Conservation (phyloP, 2,888 invertebrate genomes). For the Hyalella azteca region DNA sequence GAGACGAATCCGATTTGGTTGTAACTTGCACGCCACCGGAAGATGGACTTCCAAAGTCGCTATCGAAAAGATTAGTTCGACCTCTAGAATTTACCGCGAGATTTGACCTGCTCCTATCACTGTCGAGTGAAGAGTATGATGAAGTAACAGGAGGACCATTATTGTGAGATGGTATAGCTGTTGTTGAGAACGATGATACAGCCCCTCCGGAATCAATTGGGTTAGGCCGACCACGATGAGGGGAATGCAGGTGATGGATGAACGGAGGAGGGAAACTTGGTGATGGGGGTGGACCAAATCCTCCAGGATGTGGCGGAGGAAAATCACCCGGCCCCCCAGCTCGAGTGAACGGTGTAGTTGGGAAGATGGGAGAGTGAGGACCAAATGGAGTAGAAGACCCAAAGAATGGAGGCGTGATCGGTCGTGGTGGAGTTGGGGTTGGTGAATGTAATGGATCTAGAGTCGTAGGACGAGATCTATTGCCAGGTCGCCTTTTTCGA, state of each 20-base stretch:
- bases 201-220: neutral
- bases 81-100: neutral
- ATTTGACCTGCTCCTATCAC: conserved; percentile 3
- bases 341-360: neutral
- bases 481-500: neutral
- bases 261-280: neutral
- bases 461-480: neutral
- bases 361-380: conserved; percentile 8
- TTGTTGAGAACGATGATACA: conserved; percentile 11
- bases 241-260: conserved; percentile 17
- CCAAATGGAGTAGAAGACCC: conserved; percentile 9
- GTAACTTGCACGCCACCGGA: neutral
- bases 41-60: neutral
- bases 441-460: neutral
- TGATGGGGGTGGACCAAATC: neutral
- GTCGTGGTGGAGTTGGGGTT: neutral
- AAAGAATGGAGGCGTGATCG: conserved; percentile 5
- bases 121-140: conserved; percentile 17
- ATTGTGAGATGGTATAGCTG: neutral
- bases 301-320: neutral
- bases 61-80: neutral
- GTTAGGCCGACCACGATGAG: neutral
- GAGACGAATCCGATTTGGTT: too few relatives aligned
- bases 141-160: neutral
- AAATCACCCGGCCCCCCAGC: neutral